Percentiles rank a stretch among this genome's conserved stretches.
phyloP scores from a whole-genome alignment of 1,140 invertebrate genomes.

The Thalassaphorura encarpata region DNA sequence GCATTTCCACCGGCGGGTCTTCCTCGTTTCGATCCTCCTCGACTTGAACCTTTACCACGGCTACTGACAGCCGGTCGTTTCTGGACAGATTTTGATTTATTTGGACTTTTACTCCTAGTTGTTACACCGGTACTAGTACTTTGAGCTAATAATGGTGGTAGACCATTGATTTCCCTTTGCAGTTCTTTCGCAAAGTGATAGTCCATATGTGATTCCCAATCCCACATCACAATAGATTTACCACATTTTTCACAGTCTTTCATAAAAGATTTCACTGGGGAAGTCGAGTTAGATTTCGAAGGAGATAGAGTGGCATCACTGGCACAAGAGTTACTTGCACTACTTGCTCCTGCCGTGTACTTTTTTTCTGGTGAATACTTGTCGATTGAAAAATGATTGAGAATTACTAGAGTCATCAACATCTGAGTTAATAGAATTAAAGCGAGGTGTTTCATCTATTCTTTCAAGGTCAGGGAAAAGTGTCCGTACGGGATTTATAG shows the following conservation, averaged over 20 bases:
- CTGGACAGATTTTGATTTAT: background rate
- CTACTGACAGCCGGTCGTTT: background rate
- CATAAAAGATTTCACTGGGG: slow-evolving; percentile 2
- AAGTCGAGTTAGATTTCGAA: background rate
- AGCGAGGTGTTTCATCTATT: background rate
- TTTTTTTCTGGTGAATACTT: background rate
- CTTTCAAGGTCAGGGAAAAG: background rate
- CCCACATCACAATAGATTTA: slow-evolving; percentile 15
- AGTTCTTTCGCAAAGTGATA: slow-evolving; percentile 28
- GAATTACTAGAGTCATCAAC: background rate
- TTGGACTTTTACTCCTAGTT: too few relatives aligned
- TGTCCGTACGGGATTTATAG: background rate
- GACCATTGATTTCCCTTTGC: slow-evolving; percentile 22
- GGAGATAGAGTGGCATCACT: background rate
- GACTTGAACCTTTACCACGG: background rate
- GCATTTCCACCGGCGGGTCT: background rate
- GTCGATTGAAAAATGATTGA: background rate
- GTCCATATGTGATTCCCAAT: slow-evolving; percentile 21
- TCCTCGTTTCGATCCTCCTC: background rate
- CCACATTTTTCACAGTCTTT: slow-evolving; percentile 21
- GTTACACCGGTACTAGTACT: too few relatives aligned
- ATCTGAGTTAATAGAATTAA: background rate
- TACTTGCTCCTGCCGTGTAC: background rate
- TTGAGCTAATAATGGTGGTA: slow-evolving; percentile 6
- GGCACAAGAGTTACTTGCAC: background rate